Base-by-base conservation (phyloP, 2,113 vertebrate genomes). In the Malurus cyaneus region DNA sequence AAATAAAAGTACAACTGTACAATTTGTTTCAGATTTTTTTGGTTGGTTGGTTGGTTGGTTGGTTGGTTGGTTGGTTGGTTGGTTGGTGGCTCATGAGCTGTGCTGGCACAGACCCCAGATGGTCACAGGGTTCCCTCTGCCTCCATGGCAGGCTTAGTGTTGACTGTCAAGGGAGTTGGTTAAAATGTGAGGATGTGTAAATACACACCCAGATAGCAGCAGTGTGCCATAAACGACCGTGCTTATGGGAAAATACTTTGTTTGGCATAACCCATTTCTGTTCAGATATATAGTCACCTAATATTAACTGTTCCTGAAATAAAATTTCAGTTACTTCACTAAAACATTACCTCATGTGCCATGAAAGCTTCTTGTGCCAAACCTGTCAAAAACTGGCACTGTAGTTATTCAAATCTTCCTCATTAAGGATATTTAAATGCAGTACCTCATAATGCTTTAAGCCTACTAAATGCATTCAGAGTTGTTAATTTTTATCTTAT, bases 1-100 rank as follows among this genome's bases (percentile, higher is more conserved):
- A 98, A 99, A 99, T 97, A 98, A 99, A 99, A 98, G 98, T 98
- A 98, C 96, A 91, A 97, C 97, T 97, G 96, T 97, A 97, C 93
- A 97, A 95, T 72, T 84, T 65, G 84, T 69, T 90, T 54, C n/a
- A 64, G 54, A 12, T 25, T 42, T 21, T 47, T 65, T 50, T 42
- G n/a, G 8, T 57, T 54, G 44, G 3, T 50, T 42, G n/a, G 8
- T 57, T 54, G 44, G 3, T 80, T 81, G 36, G 36, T 9, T 42
- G n/a, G 8, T 57, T 54, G 44, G 3, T 50, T 42, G n/a, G 8
- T 57, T 54, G 44, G 3, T 80, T 81, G 36, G 5, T 28, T 61
- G 61, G 44, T 34, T 57, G 72, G 29, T 54, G 50, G 54, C 71
- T 84, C 11, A 0, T 11, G 36, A 26, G 34, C 52, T 54, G 50